Base-by-base conservation (phyloP, 30 jellyfish, hydroid and myxozoan species). In the Aurelia sp. region DNA sequence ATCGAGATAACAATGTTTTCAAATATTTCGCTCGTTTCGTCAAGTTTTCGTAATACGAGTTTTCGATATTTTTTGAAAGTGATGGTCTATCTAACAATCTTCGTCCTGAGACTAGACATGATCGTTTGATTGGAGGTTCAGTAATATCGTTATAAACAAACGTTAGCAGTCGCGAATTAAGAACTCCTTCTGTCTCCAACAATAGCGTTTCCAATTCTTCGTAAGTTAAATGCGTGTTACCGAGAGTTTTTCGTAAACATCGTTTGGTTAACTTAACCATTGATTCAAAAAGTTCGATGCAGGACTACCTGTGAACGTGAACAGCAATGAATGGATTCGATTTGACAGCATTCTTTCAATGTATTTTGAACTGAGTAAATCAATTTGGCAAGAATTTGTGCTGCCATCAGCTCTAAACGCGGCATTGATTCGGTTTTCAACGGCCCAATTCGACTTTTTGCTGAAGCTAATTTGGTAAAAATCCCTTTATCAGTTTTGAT, bases 121-220 rank as follows among this genome's bases (percentile, higher is more conserved):
- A 88, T 0, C 93, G 91, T 27, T 93, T 78, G 8, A 78, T 38
- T 17, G 82, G 73, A 30, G 79, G 89, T 7, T 20, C 77, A 4
- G 24, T 20, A 21, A n/a, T 69, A 17, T 88, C 87, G 3, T 78
- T 80, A 30, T 52, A 20, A 22, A 21, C 21, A 57, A 78, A 88
- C 11, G 63, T 57, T 8, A 78, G 61, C 4, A 96, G 96, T 27
- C 97, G 47, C 15, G 72, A 68, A 57, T 81, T 89, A 3, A 89
- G 21, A 16, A 38, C 74, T 16, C 38, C n/a, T 72, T 77, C 88
- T 31, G 68, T 74, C 5, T 84, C 92, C 8, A 41, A 17, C 3
- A 74, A 20, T 2, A 48, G 0, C 0, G 95, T 74, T 11, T 2
- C 2, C 10, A 83, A 65, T 52, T 85, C 83, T 57, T 85, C 82